Conservation (phyloP, 2,113 vertebrate species). For the Lethenteron camtschaticum region DNA sequence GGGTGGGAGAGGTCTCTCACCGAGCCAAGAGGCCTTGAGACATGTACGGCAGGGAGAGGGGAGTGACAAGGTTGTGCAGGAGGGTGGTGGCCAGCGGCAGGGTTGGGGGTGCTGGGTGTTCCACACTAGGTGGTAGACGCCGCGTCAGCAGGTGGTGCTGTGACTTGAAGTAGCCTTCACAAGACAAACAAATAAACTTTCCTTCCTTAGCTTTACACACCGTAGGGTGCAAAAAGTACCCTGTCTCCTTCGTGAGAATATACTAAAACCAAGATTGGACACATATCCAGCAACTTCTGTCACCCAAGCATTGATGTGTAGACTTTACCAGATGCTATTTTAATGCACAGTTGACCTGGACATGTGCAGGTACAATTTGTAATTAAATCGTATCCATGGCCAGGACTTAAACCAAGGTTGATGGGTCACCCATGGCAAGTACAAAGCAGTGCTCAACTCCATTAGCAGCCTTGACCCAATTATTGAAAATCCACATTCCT, state of each 20-base stretch:
- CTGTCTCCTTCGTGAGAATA: not conserved
- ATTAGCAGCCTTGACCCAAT: no score
- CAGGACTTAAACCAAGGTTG: not conserved
- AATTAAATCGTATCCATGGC: not conserved
- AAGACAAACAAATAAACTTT: conserved; percentile 7
- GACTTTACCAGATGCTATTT: not conserved
- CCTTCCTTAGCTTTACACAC: not conserved
- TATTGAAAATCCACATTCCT: no score
- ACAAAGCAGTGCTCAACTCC: no score
- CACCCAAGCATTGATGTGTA: not conserved
- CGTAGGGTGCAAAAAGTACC: not conserved
- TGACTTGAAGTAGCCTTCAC: conserved; percentile 8
- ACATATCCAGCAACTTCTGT: not conserved
- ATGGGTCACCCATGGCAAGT: no score
- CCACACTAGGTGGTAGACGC: conserved; percentile 1
- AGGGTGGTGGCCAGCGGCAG: not conserved
- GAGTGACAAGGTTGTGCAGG: not conserved
- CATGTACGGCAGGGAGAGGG: conserved; percentile 1
- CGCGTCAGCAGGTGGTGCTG: conserved; percentile 1
- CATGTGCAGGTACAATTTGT: not conserved
- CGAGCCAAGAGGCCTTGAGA: not conserved
- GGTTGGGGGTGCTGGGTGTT: conserved; percentile 1
- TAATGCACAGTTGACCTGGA: not conserved
- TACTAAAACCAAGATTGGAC: not conserved
- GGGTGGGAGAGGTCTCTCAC: not conserved